Conservation (phyloP, 2,797 vertebrate species). For the Podargus strigoides region DNA sequence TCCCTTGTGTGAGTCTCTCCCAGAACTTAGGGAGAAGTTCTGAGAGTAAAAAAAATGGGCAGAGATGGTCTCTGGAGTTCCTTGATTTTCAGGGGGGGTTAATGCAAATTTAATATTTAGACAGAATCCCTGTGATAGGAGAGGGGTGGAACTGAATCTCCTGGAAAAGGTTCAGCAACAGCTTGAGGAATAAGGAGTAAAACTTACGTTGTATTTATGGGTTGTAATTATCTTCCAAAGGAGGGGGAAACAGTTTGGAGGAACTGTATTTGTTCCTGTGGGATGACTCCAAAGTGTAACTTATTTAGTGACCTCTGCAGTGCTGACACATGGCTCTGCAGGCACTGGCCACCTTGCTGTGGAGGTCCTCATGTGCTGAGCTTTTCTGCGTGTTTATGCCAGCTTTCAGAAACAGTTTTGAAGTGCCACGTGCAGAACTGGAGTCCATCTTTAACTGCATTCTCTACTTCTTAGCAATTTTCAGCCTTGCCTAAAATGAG, state of each 20-base stretch:
- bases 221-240: neutral
- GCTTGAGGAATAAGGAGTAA: neutral
- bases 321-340: neutral
- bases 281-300: neutral
- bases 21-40: neutral
- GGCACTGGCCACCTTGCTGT: neutral
- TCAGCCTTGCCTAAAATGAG: neutral
- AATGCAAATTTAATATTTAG: neutral
- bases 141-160: neutral
- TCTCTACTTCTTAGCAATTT: neutral
- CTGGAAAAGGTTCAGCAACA: neutral
- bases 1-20: neutral
- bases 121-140: neutral
- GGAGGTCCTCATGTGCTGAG: neutral
- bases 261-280: fast-evolving
- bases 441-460: neutral
- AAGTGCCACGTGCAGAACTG: neutral
- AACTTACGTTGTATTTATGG: neutral
- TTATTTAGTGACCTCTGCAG: neutral
- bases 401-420: neutral
- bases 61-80: neutral
- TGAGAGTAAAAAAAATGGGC: neutral
- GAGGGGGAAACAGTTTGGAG: neutral
- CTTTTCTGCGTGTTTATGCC: neutral
- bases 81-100: neutral